Base-by-base conservation (phyloP, 53 echinoderm and acorn worm genomes). In the Pentamera pediparva region DNA sequence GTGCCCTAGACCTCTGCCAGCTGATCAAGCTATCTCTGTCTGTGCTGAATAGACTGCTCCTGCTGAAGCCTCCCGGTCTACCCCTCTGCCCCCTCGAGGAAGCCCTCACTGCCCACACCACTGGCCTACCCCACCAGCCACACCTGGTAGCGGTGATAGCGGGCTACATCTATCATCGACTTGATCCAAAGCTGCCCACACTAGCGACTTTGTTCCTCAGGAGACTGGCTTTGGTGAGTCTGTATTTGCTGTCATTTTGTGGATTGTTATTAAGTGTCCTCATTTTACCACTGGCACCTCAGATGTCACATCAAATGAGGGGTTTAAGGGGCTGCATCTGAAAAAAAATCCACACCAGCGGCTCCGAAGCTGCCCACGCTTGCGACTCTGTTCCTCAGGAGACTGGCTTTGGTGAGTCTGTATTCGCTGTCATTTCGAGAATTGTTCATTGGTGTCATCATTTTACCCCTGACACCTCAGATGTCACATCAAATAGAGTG, bases 21-120 rank as follows among this genome's bases (percentile, higher is more conserved):
- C 87, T 91, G 59, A 88, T 95, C 47, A 91, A 95, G 76, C 76
- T 95, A 9, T 84, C 95, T 37, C 79, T 95, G 47, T 95, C 95
- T 54, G 81, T 95, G 75, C 77, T 90, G 39, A 95, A 95, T 53
- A 85, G 95, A 48, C 88, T 95, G 1, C 79, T 95, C 12, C 82
- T 95, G 35, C 80, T 90, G 17, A 87, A 85, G 60, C 87, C 83
- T 15, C 58, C 38, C 35, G 43, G 65, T 59, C 64, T 55, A 25
- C 26, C 79, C 41, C 82, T 62, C 19, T 95, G 87, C 64, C 95
- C 90, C 54, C 61, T 95, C 37, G 95, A 91, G 64, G 76, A 84
- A 21, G 82, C 82, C 60, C 83, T 95, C 65, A 95, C 95, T 12
- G 82, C 90, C 19, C 95, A 95, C 24, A 81, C 90, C 47, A 95